Percentiles rank a stretch among this genome's conserved stretches.
Evolutionary conservation across 2,113 vertebrate species (phyloP).

Genomic region (Pimephales promelas): DNA sequence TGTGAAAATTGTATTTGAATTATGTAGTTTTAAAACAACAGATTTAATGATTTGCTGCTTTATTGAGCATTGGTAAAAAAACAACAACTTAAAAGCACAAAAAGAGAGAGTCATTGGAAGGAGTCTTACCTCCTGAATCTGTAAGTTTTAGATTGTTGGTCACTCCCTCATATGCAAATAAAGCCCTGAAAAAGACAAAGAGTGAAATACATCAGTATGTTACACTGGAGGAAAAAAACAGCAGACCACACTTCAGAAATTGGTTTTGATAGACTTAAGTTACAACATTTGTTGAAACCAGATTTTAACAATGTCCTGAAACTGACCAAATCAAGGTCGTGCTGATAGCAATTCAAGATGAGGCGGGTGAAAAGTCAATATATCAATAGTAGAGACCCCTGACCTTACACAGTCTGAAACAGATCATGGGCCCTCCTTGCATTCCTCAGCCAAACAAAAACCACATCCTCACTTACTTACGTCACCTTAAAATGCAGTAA

Average conservation of each 20-base stretch:
- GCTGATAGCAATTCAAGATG: constrained; percentile 2
- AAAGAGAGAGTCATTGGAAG: background rate
- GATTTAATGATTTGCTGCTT: background rate
- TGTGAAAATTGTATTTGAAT: too few relatives aligned
- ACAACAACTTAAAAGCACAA: too few relatives aligned
- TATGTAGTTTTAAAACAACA: background rate
- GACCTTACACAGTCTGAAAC: constrained; percentile 35
- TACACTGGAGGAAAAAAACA: background rate
- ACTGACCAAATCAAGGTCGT: background rate
- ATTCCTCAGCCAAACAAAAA: constrained; percentile 9
- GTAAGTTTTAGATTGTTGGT: constrained; percentile 82
- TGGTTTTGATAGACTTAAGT: background rate
- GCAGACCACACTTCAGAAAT: background rate
- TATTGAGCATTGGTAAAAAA: background rate
- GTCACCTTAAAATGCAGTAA: constrained; percentile 46
- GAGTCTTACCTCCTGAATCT: constrained; percentile 82
- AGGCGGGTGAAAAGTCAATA: constrained; percentile 18
- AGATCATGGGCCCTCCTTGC: constrained; percentile 32
- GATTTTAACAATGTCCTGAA: background rate
- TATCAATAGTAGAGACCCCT: constrained; percentile 27
- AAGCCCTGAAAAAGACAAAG: constrained; percentile 72
- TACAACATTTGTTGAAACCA: constrained; percentile 1
- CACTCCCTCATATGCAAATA: constrained; percentile 80
- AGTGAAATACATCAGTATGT: constrained; percentile 6
- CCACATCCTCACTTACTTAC: constrained; percentile 11